Percentiles rank a stretch among this genome's conserved stretches.
phyloP scores from a whole-genome alignment of 2,888 invertebrate species.

The Aleiodes alternator region DNA sequence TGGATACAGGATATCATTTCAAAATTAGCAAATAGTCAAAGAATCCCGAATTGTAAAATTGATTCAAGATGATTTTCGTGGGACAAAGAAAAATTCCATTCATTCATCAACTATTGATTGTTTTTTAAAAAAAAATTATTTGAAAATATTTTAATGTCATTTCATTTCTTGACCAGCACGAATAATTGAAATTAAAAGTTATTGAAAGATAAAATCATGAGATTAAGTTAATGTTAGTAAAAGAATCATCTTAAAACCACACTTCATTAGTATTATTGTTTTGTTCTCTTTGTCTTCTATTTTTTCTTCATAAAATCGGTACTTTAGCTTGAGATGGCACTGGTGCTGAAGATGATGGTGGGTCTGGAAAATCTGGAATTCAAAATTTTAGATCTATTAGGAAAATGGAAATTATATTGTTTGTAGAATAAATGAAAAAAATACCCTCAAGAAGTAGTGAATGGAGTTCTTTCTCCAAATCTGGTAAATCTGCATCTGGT shows the following conservation, averaged over 20 bases:
- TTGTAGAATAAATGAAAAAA: constrained; percentile 4
- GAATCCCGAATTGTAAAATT: constrained; percentile 54
- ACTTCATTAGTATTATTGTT: constrained; percentile 6
- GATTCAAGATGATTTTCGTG: constrained; percentile 2
- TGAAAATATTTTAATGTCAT: background rate
- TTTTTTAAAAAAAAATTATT: constrained; percentile 6
- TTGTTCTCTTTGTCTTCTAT: background rate
- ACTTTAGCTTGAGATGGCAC: background rate
- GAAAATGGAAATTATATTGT: constrained; percentile 27
- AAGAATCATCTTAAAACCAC: constrained; percentile 13
- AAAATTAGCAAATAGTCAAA: constrained; percentile 55
- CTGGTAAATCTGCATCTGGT: constrained; percentile 58
- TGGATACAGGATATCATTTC: constrained; percentile 69
- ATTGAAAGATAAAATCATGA: constrained; percentile 9
- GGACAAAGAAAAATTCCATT: background rate
- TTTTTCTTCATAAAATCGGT: constrained; percentile 30
- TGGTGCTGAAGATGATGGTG: constrained; percentile 47
- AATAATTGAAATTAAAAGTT: constrained; percentile 11
- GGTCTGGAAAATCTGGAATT: constrained; percentile 56
- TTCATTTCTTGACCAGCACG: constrained; percentile 8
- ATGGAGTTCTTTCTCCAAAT: constrained; percentile 59
- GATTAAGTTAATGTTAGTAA: constrained; percentile 5
- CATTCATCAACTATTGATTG: background rate
- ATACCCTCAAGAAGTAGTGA: constrained; percentile 64
- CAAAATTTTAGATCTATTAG: constrained; percentile 29